Conservation (phyloP, 2,888 invertebrate species). For the Aelia acuminata region DNA sequence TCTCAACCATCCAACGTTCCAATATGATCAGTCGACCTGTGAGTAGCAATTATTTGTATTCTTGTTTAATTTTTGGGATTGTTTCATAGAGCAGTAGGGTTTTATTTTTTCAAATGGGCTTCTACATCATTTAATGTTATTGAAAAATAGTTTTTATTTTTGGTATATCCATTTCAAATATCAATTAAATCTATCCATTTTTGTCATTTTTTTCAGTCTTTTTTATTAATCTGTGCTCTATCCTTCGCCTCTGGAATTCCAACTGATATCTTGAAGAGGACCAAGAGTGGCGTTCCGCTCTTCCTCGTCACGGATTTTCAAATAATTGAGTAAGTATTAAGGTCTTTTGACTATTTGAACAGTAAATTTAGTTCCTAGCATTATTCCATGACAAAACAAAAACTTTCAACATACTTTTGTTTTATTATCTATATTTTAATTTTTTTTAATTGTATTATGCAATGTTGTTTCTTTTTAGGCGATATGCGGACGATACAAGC, state of each 20-base stretch:
- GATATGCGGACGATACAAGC: not conserved
- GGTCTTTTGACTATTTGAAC: not conserved
- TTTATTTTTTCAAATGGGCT: too few species aligned
- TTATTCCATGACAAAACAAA: not conserved
- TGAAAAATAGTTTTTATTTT: too few species aligned
- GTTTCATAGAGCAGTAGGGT: not conserved
- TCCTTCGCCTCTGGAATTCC: not conserved
- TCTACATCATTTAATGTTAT: too few species aligned
- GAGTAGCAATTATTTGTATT: not conserved
- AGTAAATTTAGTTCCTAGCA: not conserved
- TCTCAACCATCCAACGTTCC: not conserved
- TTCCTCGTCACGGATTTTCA: not conserved
- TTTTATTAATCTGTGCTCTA: not conserved
- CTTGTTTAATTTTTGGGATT: not conserved
- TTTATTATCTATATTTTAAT: not conserved
- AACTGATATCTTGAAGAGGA: not conserved
- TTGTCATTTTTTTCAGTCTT: not conserved
- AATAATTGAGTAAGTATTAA: not conserved
- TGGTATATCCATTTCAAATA: too few species aligned
- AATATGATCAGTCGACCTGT: not conserved
- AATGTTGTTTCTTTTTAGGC: not conserved
- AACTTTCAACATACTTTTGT: not conserved
- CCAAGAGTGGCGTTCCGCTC: not conserved
- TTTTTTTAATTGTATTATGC: too few species aligned
- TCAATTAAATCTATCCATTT: not conserved